phyloP scores from a whole-genome alignment of 2,888 invertebrate species.

The Polydrusus pterygomalis region DNA sequence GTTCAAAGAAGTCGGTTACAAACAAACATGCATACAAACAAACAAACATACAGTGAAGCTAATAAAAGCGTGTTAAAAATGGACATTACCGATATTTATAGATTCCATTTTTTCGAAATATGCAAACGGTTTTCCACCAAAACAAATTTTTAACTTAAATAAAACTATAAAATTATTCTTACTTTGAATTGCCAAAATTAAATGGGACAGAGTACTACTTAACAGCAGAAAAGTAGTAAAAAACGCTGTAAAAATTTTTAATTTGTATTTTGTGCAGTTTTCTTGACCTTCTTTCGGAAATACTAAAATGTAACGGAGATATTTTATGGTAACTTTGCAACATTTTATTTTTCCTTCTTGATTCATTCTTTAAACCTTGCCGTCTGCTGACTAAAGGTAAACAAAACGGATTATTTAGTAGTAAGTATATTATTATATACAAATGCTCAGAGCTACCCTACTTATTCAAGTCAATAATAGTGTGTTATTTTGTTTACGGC shows the following conservation, averaged over 20 bases:
- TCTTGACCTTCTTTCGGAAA: constrained; percentile 19
- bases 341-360: constrained; percentile 11
- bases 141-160: too few relatives aligned
- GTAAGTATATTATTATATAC: not conserved
- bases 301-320: not conserved
- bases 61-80: too few relatives aligned
- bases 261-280: not conserved
- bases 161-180: not conserved
- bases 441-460: not conserved
- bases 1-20: too few relatives aligned
- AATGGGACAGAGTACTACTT: not conserved
- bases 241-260: not conserved
- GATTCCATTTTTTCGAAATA: too few relatives aligned
- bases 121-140: too few relatives aligned
- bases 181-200: not conserved
- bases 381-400: not conserved
- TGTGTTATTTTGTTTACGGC: not conserved
- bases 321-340: constrained; percentile 16
- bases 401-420: too few relatives aligned
- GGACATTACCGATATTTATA: too few relatives aligned
- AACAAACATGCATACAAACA: too few relatives aligned
- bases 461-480: too few relatives aligned
- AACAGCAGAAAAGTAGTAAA: not conserved
- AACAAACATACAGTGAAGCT: too few relatives aligned
- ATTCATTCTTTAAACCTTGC: not conserved